Percentiles rank a stretch among this genome's conserved stretches.
These are phyloP conservation scores for Notoglanidium macrostoma DNA, from an alignment of 2,797 vertebrate genomes.

Conservation along the genomic window DNA sequence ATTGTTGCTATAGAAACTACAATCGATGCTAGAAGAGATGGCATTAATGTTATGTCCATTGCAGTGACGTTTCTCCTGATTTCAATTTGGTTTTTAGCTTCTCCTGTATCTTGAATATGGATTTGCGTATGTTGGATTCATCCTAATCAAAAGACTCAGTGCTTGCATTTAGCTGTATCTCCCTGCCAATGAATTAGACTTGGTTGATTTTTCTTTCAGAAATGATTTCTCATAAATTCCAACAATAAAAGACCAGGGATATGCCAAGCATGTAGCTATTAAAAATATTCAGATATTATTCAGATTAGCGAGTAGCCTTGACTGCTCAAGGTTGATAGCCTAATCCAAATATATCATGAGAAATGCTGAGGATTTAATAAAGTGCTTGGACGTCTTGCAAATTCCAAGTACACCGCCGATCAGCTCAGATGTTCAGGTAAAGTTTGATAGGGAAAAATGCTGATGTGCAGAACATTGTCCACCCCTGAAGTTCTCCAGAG, in stretches of 20 bases:
- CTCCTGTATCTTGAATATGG: background rate
- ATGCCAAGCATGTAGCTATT: background rate
- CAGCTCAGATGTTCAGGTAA: background rate
- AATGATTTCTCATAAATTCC: constrained; percentile 8
- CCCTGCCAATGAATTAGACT: background rate
- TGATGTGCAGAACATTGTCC: background rate
- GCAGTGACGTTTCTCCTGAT: background rate
- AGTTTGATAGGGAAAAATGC: constrained; percentile 1
- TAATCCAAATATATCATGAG: background rate
- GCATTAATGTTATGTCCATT: background rate
- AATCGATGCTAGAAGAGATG: background rate
- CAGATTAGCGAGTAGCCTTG: constrained; percentile 19
- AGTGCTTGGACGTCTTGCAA: background rate
- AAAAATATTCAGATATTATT: constrained; percentile 10
- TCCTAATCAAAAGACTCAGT: background rate
- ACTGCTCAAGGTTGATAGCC: background rate
- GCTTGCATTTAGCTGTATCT: background rate
- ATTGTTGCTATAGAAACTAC: constrained; percentile 7
- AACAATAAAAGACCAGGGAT: background rate
- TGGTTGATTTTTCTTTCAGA: background rate
- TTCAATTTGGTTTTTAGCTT: background rate
- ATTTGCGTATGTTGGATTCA: background rate
- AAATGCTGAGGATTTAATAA: background rate
- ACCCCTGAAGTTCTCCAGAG: constrained; percentile 3
- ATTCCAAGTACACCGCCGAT: background rate